Evolutionary conservation across 1,140 invertebrate species (phyloP), one percentile per base, ranked within the genome.

Genomic region (Sitobion miscanthi): DNA sequence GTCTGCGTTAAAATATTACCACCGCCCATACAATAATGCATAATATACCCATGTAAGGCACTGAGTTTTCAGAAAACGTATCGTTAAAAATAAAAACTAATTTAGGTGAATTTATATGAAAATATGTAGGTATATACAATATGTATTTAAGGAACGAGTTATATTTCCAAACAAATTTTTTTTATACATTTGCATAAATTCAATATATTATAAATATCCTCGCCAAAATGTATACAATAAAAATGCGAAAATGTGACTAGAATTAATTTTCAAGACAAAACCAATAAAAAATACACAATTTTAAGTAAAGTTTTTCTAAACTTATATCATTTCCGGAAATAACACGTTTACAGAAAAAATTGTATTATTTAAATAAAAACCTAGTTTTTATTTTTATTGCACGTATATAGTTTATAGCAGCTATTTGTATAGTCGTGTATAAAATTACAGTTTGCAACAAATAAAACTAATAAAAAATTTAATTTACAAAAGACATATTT

Each of bases 81-180:
- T 69, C 62, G 62, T 69, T 69, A n/a, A n/a, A 69, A 69, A 69
- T n/a, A 69, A 69, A 69, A 69, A 69, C 62, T 69, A 69, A 69
- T n/a, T 69, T n/a, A n/a, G 62, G 62, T n/a, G 30, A 69, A 69
- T 69, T 69, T 14, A n/a, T 69, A 69, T n/a, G 23, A 62, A 25
- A 62, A 52, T 62, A 25, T 25, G 2, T 25, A 14, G 14, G 49
- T 9, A 57, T 30, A 30, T 14, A 57, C 45, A 47, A 4, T 42
- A 42, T 42, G 42, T 42, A 42, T 42, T 3, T 9, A 62, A 69
- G 30, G 30, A 69, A 69, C 62, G 30, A 69, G 62, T 69, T 69
- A 69, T 69, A 69, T 69, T 69, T 69, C 30, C 30, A 11, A 69
- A n/a, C 11, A 11, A 3, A 14, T 14, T n/a, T 69, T 69, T 62